Conservation (phyloP, 2,888 invertebrate species). For the Nemurella pictetii region DNA sequence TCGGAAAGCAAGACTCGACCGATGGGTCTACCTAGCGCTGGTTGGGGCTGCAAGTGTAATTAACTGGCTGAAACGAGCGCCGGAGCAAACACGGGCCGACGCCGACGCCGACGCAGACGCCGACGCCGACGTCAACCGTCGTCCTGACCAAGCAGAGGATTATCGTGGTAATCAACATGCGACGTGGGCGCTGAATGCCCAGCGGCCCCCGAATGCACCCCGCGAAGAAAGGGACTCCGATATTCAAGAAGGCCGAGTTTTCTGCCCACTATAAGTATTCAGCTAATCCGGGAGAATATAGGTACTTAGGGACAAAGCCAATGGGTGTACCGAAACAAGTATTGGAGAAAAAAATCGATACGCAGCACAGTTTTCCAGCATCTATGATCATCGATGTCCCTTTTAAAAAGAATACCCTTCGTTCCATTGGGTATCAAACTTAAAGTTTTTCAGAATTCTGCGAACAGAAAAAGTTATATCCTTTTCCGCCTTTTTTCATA, state of each 20-base stretch:
- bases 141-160: too few relatives aligned
- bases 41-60: conserved; percentile 16
- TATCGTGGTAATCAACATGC: conserved; percentile 5
- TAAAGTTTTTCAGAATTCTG: neutral
- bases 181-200: neutral
- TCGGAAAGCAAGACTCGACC: conserved; percentile 17
- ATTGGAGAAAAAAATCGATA: conserved; percentile 1
- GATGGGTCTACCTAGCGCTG: neutral
- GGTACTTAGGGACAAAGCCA: neutral
- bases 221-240: neutral
- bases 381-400: conserved; percentile 23
- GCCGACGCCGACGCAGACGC: neutral
- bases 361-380: conserved; percentile 2
- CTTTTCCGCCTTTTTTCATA: conserved; percentile 18
- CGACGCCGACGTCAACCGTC: neutral
- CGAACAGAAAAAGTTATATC: conserved; percentile 25
- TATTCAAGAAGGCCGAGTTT: neutral
- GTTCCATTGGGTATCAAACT: conserved; percentile 32
- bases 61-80: conserved; percentile 28
- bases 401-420: conserved; percentile 23
- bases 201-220: neutral
- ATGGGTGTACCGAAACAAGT: neutral
- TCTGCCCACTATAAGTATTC: neutral
- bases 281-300: neutral
- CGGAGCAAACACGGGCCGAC: conserved; percentile 30